Conservation (phyloP, 2,888 invertebrate species). For the Ischnus inquisitorius region DNA sequence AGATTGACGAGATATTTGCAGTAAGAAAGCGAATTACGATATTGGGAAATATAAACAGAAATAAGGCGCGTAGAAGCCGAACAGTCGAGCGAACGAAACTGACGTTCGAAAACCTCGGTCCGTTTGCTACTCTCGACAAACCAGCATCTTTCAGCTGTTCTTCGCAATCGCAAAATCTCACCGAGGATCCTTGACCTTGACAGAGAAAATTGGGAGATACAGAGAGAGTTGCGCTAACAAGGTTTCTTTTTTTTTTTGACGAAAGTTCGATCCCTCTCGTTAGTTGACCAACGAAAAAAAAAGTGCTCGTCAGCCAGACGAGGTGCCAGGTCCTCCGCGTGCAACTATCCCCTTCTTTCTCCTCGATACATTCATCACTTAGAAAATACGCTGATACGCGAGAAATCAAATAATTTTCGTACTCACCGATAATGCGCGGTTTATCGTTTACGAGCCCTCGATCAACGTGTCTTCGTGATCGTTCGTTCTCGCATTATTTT, state of each 20-base stretch:
- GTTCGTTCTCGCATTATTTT: slow-evolving; percentile 13
- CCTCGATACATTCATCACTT: slow-evolving; percentile 1
- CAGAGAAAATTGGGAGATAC: slow-evolving; percentile 6
- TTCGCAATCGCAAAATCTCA: background rate
- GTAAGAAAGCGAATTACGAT: background rate
- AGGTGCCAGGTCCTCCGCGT: slow-evolving; percentile 74
- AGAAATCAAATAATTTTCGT: slow-evolving; percentile 38
- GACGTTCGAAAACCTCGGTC: slow-evolving; percentile 13
- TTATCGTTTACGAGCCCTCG: background rate
- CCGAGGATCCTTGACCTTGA: slow-evolving; percentile 55
- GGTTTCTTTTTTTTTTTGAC: background rate
- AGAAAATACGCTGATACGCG: slow-evolving; percentile 16
- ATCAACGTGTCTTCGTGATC: background rate
- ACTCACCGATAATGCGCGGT: slow-evolving; percentile 56
- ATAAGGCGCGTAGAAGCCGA: slow-evolving; percentile 1
- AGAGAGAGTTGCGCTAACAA: background rate
- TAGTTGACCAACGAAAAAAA: slow-evolving; percentile 36
- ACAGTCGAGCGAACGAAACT: slow-evolving; percentile 3
- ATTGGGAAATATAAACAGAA: background rate
- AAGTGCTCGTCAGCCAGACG: slow-evolving; percentile 78
- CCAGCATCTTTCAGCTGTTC: slow-evolving; percentile 53
- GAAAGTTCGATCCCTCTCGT: background rate
- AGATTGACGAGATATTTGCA: background rate
- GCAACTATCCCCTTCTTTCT: slow-evolving; percentile 66
- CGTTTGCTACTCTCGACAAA: background rate